Base-by-base conservation (phyloP, 2,888 invertebrate species). In the Cephonodes hylas region DNA sequence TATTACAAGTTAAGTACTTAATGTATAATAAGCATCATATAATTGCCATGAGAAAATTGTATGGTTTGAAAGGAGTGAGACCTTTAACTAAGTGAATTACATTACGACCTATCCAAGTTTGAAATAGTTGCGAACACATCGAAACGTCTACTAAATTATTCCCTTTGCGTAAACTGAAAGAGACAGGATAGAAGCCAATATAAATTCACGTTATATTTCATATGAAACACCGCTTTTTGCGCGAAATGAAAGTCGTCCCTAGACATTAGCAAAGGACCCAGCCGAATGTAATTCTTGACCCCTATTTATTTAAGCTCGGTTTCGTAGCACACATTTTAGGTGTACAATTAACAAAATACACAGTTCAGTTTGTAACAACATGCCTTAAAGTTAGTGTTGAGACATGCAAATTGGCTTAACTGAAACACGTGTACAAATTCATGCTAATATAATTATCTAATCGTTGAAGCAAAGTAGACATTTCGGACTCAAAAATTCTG, bases 171-270 rank as follows among this genome's bases (percentile, higher is more conserved):
- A 53, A 59, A 60, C 46, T 46, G 48, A 60, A 53, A 38, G 60
- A 42, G 48, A 42, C 48, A 56, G 62, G 42, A 60, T 60, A 60
- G 48, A 60, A 58, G 48, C 60, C 57, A 38, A 44, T 63, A 62
- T 58, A 66, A 71, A 70, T 71, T 70, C 42, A 25, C 46, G 60
- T 60, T 63, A 70, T 74, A 75, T 74, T 73, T 75, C 68, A 75
- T 69, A 66, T 64, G 63, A 72, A 68, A 73, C 72, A 64, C 66
- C 63, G 64, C 67, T 71, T 69, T 70, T 69, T 67, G 65, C 60
- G 62, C 60, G 65, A 58, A 63, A 64, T 64, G 65, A 65, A 67
- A 65, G 45, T 53, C 64, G 64, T 53, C 48, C 48, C 46, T 15
- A 60, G 63, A 69, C 66, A 71, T 74, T 70, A 67, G 63, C 53